Base-by-base conservation (phyloP, 2,888 invertebrate genomes). In the Salpingus planirostris region DNA sequence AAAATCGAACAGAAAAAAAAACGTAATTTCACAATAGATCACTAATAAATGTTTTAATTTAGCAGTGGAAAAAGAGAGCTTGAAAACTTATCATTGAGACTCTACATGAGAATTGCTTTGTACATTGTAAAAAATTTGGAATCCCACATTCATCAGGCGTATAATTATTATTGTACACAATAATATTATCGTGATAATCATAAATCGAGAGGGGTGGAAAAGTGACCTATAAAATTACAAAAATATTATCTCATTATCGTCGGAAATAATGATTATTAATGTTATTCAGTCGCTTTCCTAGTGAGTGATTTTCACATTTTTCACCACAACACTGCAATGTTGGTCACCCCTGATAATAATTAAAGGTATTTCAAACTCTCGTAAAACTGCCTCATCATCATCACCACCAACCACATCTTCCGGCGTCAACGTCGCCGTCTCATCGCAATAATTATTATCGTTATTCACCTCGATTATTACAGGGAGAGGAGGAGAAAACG, bases 291-390 rank as follows among this genome's bases (percentile, higher is more conserved):
- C n/a, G n/a, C n/a, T n/a, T n/a, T n/a, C n/a, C n/a, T n/a, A n/a
- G n/a, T n/a, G n/a, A n/a, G n/a, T n/a, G n/a, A n/a, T n/a, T n/a
- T n/a, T n/a, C n/a, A n/a, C n/a, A n/a, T n/a, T n/a, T n/a, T 47
- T 35, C 36, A 51, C 40, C 34, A 35, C 42, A 29, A 49, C 44
- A 45, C 40, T 42, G 39, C 40, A n/a, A n/a, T n/a, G n/a, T n/a
- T n/a, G 41, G 40, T 47, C 41, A 30, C 49, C 54, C 27, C 46
- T 44, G 14, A 52, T 29, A 29, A 52, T 38, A 31, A 53, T 42
- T 29, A 53, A 38, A 22, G 50, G 48, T 33, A 50, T 48, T 49
- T 55, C 54, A 49, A 53, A 52, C 50, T 53, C 50, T 50, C 47
- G 46, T 32, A 29, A 29, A 35, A 36, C 44, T 46, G 44, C 43